A percentile compares a stretch with the other conserved stretches of the same genome.
Evolutionary conservation across 2,113 vertebrate genomes (phyloP).

Genomic region (Xerus inauris): DNA sequence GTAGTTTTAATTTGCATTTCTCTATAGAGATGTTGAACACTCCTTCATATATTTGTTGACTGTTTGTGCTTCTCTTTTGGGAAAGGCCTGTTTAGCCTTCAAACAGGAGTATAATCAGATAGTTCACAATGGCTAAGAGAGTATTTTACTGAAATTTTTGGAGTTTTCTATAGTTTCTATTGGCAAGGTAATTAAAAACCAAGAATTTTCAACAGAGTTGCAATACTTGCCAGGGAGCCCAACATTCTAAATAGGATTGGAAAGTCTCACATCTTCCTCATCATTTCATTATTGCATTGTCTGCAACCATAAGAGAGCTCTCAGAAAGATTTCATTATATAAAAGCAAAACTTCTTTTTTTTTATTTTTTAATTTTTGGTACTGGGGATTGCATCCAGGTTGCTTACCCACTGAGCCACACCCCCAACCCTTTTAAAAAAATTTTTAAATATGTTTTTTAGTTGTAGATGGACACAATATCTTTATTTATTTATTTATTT

Average conservation of each 20-base stretch:
- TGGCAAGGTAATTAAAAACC: neutral
- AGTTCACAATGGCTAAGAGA: neutral
- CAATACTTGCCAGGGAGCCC: neutral
- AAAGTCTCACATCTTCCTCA: neutral
- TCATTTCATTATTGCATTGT: conserved; percentile 26
- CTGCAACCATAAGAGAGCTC: neutral
- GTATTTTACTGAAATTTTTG: neutral
- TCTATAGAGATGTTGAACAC: too few species aligned
- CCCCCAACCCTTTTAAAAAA: too few species aligned
- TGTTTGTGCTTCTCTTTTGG: too few species aligned
- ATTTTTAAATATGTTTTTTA: too few species aligned
- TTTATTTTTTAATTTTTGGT: too few species aligned
- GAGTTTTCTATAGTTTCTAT: neutral
- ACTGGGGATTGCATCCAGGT: too few species aligned
- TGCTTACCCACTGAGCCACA: too few species aligned
- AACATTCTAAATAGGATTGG: neutral
- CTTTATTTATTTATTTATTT: too few species aligned
- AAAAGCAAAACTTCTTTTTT: neutral
- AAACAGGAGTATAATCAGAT: neutral
- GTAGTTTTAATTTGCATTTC: too few species aligned
- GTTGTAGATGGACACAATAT: too few species aligned
- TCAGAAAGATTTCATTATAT: neutral
- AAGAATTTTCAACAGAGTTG: neutral
- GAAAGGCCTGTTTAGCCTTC: neutral
- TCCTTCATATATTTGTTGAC: too few species aligned